Base-by-base conservation (phyloP, 1,140 invertebrate species). In the Triops cancriformis region DNA sequence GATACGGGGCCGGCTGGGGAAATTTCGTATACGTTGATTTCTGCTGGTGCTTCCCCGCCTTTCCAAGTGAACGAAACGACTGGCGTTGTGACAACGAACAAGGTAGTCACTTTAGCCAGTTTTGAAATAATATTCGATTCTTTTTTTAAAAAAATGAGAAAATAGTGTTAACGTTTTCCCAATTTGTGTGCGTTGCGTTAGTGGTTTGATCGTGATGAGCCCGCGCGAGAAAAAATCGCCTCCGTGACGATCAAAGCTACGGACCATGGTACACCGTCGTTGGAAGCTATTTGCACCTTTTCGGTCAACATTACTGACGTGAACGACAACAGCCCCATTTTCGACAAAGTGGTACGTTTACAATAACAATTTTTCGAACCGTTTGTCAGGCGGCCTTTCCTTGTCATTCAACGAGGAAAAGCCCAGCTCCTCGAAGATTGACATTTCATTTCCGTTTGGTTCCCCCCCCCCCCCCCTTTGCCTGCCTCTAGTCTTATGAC, bases 211-310 rank as follows among this genome's bases (percentile, higher is more conserved):
- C 88, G 94, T 79, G 94, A 96, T 83, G 93, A 95, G 81, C 94
- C 94, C 10, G 88, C 89, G 14, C 88, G 92, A 80, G 93, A 95
- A 82, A 95, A 95, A 82, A 92, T 93, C 85, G 87, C 90, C 5
- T 93, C 93, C 81, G 87, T 93, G 51, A 92, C 90, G 1, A 90
- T 94, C 2, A 88, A 93, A 82, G 94, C 93, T 0, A 93, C 91
- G 76, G 94, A 96, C 84, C 93, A 95, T 85, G 94, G 94, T 6
- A 87, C 88, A 80, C 93, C 93, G 0, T 89, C 90, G 37, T 85
- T 96, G 41, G 93, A 94, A 81, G 93, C 94, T 81, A 90, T 94
- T 37, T 96, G 94, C 83, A 94, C 92, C 5, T 91, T 96, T 81
- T 94, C 93, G 87, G 91, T 96, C 37, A 90, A 90, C 74, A 92